Conservation (phyloP, 2,113 vertebrate genomes). For the Copsychus sechellarum region DNA sequence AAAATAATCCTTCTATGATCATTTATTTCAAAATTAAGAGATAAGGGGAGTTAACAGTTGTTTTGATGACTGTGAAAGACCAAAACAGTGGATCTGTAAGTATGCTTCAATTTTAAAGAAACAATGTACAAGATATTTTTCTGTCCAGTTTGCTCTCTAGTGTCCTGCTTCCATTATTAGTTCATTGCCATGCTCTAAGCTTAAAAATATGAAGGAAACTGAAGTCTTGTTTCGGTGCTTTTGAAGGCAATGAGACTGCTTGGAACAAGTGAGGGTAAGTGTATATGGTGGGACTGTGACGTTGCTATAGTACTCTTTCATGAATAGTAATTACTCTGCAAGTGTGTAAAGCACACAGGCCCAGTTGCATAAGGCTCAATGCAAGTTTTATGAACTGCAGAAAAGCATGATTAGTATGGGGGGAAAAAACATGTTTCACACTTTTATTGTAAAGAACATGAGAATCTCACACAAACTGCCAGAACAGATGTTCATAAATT, state of each 20-base stretch:
- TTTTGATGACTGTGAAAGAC: not conserved
- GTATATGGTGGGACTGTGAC: not conserved
- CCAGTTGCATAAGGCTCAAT: constrained; percentile 9
- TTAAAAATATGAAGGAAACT: not conserved
- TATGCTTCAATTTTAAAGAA: not conserved
- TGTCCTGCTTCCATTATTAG: not conserved
- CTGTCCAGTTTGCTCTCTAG: not conserved
- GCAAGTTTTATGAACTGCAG: constrained; percentile 70
- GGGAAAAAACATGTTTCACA: constrained; percentile 33
- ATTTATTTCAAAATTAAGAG: not conserved
- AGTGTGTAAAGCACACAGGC: constrained; percentile 48
- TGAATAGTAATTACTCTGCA: constrained; percentile 41
- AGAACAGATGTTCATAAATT: constrained; percentile 70
- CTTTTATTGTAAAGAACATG: constrained; percentile 65
- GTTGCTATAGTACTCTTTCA: not conserved
- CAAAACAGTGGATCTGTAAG: not conserved
- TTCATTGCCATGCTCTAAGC: not conserved
- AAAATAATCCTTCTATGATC: not conserved
- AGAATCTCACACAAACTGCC: constrained; percentile 58
- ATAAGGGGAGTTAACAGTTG: not conserved
- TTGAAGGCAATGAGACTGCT: not conserved
- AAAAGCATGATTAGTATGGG: constrained; percentile 51
- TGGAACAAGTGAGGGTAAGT: not conserved
- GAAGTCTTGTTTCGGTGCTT: not conserved
- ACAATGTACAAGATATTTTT: not conserved